Conservation (phyloP, 2,888 invertebrate species). For the Chrysodeixis includens region DNA sequence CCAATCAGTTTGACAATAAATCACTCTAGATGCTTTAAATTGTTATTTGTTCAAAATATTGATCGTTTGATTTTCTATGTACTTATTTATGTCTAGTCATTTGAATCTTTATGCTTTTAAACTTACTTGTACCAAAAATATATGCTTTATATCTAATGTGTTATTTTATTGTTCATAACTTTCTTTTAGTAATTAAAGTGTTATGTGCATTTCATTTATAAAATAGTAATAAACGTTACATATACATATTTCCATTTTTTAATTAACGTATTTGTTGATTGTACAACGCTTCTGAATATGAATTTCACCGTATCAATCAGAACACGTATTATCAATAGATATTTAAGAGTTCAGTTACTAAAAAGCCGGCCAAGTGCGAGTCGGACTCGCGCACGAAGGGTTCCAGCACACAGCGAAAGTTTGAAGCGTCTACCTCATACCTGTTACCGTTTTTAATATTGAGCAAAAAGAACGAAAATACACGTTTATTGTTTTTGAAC, state of each 20-base stretch:
- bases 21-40: not conserved
- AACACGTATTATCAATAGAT: too few relatives aligned
- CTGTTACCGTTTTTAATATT: too few relatives aligned
- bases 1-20: slow-evolving; percentile 35
- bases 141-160: slow-evolving; percentile 36
- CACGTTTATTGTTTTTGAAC: too few relatives aligned
- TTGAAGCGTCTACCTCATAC: too few relatives aligned
- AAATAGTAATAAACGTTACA: slow-evolving; percentile 30
- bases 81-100: slow-evolving; percentile 46
- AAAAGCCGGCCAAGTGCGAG: too few relatives aligned
- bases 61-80: slow-evolving; percentile 16
- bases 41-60: not conserved
- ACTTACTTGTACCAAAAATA: slow-evolving; percentile 34
- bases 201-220: slow-evolving; percentile 50
- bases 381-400: too few relatives aligned
- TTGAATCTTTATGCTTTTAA: slow-evolving; percentile 26
- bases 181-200: slow-evolving; percentile 36
- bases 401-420: too few relatives aligned
- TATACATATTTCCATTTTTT: slow-evolving; percentile 18
- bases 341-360: too few relatives aligned
- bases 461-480: too few relatives aligned
- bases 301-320: too few relatives aligned
- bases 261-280: too few relatives aligned
- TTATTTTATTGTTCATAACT: slow-evolving; percentile 17
- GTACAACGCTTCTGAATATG: too few relatives aligned